phyloP scores from a whole-genome alignment of 2,888 invertebrate genomes.

The Proisotoma minuta region DNA sequence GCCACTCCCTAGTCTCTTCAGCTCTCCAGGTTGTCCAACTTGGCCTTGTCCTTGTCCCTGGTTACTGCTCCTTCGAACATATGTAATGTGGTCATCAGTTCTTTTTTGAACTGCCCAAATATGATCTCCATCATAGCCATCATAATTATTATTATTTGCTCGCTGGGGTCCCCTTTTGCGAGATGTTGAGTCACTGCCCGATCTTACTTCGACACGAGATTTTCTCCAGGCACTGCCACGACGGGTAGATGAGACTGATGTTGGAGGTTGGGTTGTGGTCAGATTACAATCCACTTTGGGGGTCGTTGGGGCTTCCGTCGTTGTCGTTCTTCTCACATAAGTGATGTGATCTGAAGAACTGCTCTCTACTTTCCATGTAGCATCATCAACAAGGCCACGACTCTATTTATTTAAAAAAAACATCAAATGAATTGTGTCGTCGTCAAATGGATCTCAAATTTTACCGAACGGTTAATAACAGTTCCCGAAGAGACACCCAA shows the following conservation, averaged over 20 bases:
- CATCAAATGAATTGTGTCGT: not conserved
- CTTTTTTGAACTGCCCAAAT: constrained; percentile 16
- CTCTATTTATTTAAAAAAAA: not conserved
- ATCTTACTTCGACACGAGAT: not conserved
- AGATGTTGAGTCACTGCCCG: not conserved
- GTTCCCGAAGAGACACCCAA: not conserved
- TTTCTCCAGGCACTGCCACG: not conserved
- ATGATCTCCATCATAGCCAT: constrained; percentile 12
- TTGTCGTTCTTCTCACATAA: not conserved
- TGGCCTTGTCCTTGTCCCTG: not conserved
- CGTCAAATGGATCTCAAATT: not conserved
- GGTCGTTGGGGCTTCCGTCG: not conserved
- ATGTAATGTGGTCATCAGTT: constrained; percentile 14
- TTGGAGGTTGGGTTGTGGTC: not conserved
- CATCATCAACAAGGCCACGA: not conserved
- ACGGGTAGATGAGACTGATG: not conserved
- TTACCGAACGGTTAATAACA: not conserved
- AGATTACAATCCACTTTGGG: not conserved
- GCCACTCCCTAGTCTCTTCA: constrained; percentile 9
- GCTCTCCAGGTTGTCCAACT: constrained; percentile 4
- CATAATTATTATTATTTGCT: not conserved
- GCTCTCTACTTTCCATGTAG: not conserved
- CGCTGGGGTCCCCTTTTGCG: not conserved
- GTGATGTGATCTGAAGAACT: constrained; percentile 8
- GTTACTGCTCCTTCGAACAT: constrained; percentile 4